A percentile compares a stretch with the other conserved stretches of the same genome.
These are phyloP conservation scores for Ornithoptera alexandrae DNA, from an alignment of 2,888 invertebrate species.

Conservation along the genomic window DNA sequence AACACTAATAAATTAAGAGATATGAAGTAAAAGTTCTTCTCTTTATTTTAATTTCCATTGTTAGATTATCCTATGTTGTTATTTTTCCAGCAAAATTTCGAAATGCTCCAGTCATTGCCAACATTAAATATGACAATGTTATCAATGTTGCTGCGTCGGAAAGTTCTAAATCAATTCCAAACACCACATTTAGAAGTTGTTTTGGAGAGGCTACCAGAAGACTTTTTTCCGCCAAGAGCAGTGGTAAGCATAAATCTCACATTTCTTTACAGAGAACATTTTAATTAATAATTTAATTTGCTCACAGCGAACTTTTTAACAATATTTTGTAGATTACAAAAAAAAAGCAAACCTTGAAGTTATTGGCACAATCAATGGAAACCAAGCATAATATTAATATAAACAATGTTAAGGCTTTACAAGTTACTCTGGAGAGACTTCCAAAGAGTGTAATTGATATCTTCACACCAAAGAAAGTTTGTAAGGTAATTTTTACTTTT, in stretches of 20 bases:
- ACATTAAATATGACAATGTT: conserved; percentile 16
- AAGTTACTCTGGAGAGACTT: conserved; percentile 18
- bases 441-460: conserved; percentile 6
- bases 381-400: background rate
- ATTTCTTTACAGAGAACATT: background rate
- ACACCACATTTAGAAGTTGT: conserved; percentile 5
- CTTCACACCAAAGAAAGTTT: conserved; percentile 5
- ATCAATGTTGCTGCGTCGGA: conserved; percentile 18
- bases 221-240: background rate
- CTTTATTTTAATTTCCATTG: background rate
- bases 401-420: conserved; percentile 2
- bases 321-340: background rate
- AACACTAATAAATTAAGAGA: background rate
- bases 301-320: background rate
- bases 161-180: background rate
- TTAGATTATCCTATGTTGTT: background rate
- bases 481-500: background rate
- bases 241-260: conserved; percentile 2
- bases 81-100: conserved; percentile 10
- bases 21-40: background rate
- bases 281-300: background rate
- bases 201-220: conserved; percentile 14
- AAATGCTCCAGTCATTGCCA: conserved; percentile 17
- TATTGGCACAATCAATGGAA: background rate
- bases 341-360: background rate